A percentile compares a stretch with the other conserved stretches of the same genome.
phyloP scores from a whole-genome alignment of 2,113 vertebrate genomes.

The Nyctereutes procyonoides region DNA sequence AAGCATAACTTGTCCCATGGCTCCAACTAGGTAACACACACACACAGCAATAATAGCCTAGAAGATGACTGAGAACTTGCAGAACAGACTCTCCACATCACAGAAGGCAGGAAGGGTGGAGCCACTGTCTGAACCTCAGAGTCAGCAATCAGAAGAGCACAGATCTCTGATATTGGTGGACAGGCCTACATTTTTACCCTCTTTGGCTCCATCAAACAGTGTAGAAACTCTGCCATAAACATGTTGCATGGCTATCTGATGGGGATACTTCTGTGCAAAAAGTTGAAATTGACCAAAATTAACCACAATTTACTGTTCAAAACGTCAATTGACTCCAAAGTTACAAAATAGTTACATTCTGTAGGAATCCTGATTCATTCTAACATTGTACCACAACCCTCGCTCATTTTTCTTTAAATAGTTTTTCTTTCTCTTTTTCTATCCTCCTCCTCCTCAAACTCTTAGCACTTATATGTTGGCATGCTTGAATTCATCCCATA shows the following conservation, averaged over 20 bases:
- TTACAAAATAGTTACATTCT: neutral
- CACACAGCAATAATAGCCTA: neutral
- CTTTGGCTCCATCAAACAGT: neutral
- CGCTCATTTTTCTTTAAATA: neutral
- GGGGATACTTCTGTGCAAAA: too few relatives aligned
- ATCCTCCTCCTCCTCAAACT: neutral
- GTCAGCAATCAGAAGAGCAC: neutral
- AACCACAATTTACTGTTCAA: neutral
- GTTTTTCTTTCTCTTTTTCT: neutral
- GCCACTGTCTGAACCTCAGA: neutral
- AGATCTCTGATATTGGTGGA: neutral
- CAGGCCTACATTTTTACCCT: neutral
- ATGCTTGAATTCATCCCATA: neutral
- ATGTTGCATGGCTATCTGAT: neutral
- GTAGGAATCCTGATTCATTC: neutral
- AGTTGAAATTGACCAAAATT: neutral
- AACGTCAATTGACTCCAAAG: neutral
- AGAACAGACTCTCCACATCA: too few relatives aligned
- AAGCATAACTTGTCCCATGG: neutral
- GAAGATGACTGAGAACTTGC: neutral
- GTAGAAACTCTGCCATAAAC: neutral
- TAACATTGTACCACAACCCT: neutral
- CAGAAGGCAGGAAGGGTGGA: too few relatives aligned
- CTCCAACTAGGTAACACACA: neutral
- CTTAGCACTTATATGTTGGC: neutral